These are phyloP conservation scores for Steinernema carpocapsae DNA, from an alignment of 2,888 invertebrate genomes.

Conservation along the genomic window DNA sequence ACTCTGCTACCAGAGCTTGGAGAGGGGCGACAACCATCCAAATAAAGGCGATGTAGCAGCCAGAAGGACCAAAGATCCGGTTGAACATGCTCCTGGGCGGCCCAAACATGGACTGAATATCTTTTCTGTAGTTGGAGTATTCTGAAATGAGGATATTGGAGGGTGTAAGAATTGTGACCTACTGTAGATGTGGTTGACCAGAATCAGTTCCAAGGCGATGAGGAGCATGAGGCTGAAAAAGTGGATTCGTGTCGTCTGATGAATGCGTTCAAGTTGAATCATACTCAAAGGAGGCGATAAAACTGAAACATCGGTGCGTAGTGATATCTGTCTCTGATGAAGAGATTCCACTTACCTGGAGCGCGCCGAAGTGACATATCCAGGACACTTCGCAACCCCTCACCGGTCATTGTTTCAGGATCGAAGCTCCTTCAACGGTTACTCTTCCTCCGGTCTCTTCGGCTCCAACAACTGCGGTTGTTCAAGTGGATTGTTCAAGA, in stretches of 20 bases:
- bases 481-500: conserved; percentile 47
- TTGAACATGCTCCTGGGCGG: conserved; percentile 41
- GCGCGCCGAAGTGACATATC: neutral
- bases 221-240: conserved; percentile 45
- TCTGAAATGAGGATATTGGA: conserved; percentile 40
- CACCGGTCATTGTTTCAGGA: conserved; percentile 35
- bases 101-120: conserved; percentile 58
- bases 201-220: conserved; percentile 45
- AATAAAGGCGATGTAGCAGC: conserved; percentile 46
- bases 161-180: neutral
- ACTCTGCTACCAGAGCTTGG: conserved; percentile 40
- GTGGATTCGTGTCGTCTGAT: too few relatives aligned
- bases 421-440: conserved; percentile 44
- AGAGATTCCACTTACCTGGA: conserved; percentile 23
- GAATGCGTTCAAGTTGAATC: too few relatives aligned
- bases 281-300: conserved; percentile 43
- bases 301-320: conserved; percentile 35
- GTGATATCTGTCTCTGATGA: conserved; percentile 28
- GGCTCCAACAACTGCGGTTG: conserved; percentile 48
- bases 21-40: conserved; percentile 50
- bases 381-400: conserved; percentile 22
- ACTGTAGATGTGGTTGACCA: conserved; percentile 57
- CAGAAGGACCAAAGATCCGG: conserved; percentile 46
- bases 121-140: conserved; percentile 47
- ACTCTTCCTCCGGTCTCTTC: conserved; percentile 52